Base-by-base conservation (phyloP, 1,140 invertebrate species). In the Fragariocoptes setiger region DNA sequence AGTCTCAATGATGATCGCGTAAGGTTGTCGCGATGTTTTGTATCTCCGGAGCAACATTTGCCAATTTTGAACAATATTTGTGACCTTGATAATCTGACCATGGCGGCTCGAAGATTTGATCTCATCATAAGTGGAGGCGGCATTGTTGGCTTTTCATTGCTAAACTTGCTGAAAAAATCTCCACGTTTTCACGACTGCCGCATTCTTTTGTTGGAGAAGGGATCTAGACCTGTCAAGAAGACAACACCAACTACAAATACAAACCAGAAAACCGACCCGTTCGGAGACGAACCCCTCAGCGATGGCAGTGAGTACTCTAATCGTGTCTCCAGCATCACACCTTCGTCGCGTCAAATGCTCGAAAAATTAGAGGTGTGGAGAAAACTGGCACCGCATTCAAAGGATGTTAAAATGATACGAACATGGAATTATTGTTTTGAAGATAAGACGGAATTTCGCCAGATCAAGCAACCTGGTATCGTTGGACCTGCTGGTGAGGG, bases 51-150 rank as follows among this genome's bases (percentile, higher is more conserved):
- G n/a, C n/a, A n/a, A n/a, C n/a, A n/a, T n/a, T n/a, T n/a, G n/a
- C n/a, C n/a, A n/a, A n/a, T n/a, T n/a, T n/a, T n/a, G n/a, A n/a
- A n/a, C n/a, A n/a, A n/a, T n/a, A n/a, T n/a, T n/a, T n/a, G n/a
- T n/a, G n/a, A n/a, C n/a, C n/a, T n/a, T n/a, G n/a, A n/a, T n/a
- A n/a, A n/a, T n/a, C n/a, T n/a, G n/a, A n/a, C n/a, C n/a, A n/a
- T n/a, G n/a, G n/a, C n/a, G n/a, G n/a, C n/a, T n/a, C n/a, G n/a
- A n/a, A n/a, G n/a, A n/a, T n/a, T n/a, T 40, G 46, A 47, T 18
- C 42, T 47, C 35, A 35, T 47, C 15, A 47, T 47, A 18, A 47
- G 45, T 37, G 46, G 46, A 17, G 46, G 46, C 16, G 46, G 46
- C 15, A 47, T 47, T 19, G 46, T 46, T 15, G 46, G 46, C 13